Percentiles rank a stretch among this genome's conserved stretches.
Evolutionary conservation across 2,888 invertebrate genomes (phyloP).

Genomic region (Pegoplata infirma): DNA sequence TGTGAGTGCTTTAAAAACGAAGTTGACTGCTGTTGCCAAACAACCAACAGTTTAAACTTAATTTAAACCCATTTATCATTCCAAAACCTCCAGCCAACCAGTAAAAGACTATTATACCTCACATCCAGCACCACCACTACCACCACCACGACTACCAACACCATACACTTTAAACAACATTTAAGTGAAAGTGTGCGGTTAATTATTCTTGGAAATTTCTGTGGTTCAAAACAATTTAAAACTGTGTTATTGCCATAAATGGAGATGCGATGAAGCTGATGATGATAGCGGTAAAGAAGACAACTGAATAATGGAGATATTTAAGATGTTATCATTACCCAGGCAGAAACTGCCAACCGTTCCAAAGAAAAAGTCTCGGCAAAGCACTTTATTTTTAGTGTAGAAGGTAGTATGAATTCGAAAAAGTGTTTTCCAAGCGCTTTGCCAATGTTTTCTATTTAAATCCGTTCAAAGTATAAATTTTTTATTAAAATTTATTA

Average conservation of each 20-base stretch:
- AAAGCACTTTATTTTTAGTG: too few species aligned
- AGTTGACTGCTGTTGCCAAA: neutral
- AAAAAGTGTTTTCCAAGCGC: too few species aligned
- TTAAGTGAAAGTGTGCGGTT: constrained; percentile 35
- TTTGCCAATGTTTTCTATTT: too few species aligned
- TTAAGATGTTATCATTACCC: too few species aligned
- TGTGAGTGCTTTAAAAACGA: neutral
- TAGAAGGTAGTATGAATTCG: too few species aligned
- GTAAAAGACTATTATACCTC: too few species aligned
- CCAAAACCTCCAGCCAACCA: constrained; percentile 9
- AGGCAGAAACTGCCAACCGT: too few species aligned
- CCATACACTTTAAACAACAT: neutral
- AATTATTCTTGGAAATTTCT: constrained; percentile 51
- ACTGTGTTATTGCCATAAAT: constrained; percentile 21
- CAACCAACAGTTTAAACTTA: neutral
- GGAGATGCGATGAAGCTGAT: neutral
- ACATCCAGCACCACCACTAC: neutral
- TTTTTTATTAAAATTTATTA: too few species aligned
- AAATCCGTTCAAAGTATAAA: too few species aligned
- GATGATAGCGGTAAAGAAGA: too few species aligned
- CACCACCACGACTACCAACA: too few species aligned
- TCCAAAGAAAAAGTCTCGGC: too few species aligned
- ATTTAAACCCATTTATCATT: constrained; percentile 1
- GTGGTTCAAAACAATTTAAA: constrained; percentile 48
- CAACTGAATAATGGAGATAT: neutral